Base-by-base conservation (phyloP, 2,113 vertebrate genomes). In the Phrynocephalus versicolor region DNA sequence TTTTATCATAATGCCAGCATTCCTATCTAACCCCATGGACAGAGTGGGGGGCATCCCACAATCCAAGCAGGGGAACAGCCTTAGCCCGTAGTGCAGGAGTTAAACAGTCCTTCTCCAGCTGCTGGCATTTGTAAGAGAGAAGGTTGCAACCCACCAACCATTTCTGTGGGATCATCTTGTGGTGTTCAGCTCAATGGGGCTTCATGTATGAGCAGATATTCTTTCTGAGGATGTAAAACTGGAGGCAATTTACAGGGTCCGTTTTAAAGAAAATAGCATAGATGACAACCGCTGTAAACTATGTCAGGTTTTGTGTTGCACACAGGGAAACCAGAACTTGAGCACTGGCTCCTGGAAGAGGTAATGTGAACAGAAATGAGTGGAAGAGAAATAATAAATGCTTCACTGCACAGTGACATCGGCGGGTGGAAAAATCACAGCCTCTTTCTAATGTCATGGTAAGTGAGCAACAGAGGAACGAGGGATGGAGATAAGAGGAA, bases 241-340 rank as follows among this genome's bases (percentile, higher is more conserved):
- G n/a, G 10, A 57, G 55, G 27, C n/a, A 82, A 57, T 71, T 70
- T n/a, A n/a, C n/a, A n/a, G 19, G 6, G 27, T 23, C 15, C 6
- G 18, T 12, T 0, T 4, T 55, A 55, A 13, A n/a, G 0, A 0
- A 12, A 25, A 19, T 30, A 78, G 30, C 15, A 33, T 72, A n/a
- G 76, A 7, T 18, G 62, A 23, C 15, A 60, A 35, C 69, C 35
- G n/a, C 18, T 64, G 18, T 37, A 45, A 19, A 57, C 2, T 72
- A 55, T 30, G 10, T 60, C n/a, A 12, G 12, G 77, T 74, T 72
- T 83, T 77, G 58, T 88, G 37, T 71, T 78, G 75, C 58, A 39
- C 67, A 33, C 70, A 60, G 81, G 30, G 81, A 69, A 57, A 6
- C 69, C 39, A 60, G 39, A n/a, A 41, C 60, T 19, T 1, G 33